These are phyloP conservation scores for Delia radicum DNA, from an alignment of 1,140 invertebrate species.

Conservation along the genomic window DNA sequence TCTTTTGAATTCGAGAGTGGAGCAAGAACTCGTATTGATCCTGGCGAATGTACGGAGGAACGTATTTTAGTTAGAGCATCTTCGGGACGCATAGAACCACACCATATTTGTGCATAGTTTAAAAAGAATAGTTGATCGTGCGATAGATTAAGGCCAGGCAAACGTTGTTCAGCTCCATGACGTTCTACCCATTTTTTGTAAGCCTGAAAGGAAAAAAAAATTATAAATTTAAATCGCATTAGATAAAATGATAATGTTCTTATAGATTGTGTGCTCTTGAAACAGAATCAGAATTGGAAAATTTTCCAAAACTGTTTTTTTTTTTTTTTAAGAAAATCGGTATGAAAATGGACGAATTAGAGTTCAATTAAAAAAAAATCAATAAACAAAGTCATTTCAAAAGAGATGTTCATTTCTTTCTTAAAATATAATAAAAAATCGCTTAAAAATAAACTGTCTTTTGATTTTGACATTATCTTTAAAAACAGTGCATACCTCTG, in stretches of 20 bases:
- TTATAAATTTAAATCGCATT: too few relatives aligned
- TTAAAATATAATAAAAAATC: too few relatives aligned
- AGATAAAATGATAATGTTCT: too few relatives aligned
- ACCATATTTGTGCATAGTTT: constrained; percentile 94
- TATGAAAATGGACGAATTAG: too few relatives aligned
- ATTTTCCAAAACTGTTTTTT: neutral
- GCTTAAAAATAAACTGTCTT: too few relatives aligned
- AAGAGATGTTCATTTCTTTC: too few relatives aligned
- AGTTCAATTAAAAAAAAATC: too few relatives aligned
- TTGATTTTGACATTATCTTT: too few relatives aligned
- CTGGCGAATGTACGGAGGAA: constrained; percentile 93
- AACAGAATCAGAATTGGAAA: neutral
- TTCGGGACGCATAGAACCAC: constrained; percentile 93
- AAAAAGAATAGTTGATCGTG: constrained; percentile 88
- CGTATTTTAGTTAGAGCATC: constrained; percentile 92
- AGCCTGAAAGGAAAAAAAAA: constrained; percentile 45
- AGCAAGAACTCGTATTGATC: constrained; percentile 86
- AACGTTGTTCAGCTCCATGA: constrained; percentile 69
- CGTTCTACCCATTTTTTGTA: constrained; percentile 76
- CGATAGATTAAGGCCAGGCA: constrained; percentile 80
- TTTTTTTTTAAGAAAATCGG: too few relatives aligned
- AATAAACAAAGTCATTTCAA: too few relatives aligned
- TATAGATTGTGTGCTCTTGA: too few relatives aligned
- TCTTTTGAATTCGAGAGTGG: constrained; percentile 91
- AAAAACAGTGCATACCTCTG: too few relatives aligned